A percentile compares a stretch with the other conserved stretches of the same genome.
Evolutionary conservation across 2,113 vertebrate species (phyloP).

Genomic region (Sinocyclocheilus rhinocerous): DNA sequence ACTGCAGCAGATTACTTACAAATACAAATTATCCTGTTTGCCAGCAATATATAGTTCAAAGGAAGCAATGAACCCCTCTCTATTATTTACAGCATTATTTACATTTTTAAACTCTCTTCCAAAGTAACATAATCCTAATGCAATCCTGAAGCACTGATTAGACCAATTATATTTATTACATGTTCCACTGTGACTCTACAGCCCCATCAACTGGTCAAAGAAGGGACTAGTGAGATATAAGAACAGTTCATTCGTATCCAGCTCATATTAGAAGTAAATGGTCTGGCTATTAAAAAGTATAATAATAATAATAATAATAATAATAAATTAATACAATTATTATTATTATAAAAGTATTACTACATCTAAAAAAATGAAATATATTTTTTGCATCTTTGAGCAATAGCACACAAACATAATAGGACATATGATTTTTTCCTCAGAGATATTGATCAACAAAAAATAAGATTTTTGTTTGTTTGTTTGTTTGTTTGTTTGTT

Average conservation of each 20-base stretch:
- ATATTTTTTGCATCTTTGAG: not conserved
- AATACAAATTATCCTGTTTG: slow-evolving; percentile 34
- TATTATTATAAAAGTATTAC: not conserved
- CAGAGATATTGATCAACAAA: not conserved
- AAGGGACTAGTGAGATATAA: not conserved
- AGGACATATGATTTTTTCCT: not conserved
- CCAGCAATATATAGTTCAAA: slow-evolving; percentile 13
- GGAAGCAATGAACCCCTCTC: not conserved
- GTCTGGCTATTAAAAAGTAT: not conserved
- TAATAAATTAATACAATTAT: not conserved
- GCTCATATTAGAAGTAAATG: not conserved
- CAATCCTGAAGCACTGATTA: slow-evolving; percentile 24
- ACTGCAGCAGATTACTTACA: slow-evolving; percentile 13
- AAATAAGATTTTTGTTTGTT: not conserved
- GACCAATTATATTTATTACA: slow-evolving; percentile 1
- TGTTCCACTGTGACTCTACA: slow-evolving; percentile 24
- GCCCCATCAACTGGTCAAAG: slow-evolving; percentile 21
- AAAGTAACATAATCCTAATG: slow-evolving; percentile 19
- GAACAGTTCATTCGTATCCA: not conserved
- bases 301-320: not conserved
- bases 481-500: too few relatives aligned
- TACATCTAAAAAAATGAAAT: not conserved
- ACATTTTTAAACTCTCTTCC: not conserved
- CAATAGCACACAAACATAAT: not conserved
- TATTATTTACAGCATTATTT: slow-evolving; percentile 6